Evolutionary conservation across 2,888 invertebrate species (phyloP).

Genomic region (Drosophila affinis): DNA sequence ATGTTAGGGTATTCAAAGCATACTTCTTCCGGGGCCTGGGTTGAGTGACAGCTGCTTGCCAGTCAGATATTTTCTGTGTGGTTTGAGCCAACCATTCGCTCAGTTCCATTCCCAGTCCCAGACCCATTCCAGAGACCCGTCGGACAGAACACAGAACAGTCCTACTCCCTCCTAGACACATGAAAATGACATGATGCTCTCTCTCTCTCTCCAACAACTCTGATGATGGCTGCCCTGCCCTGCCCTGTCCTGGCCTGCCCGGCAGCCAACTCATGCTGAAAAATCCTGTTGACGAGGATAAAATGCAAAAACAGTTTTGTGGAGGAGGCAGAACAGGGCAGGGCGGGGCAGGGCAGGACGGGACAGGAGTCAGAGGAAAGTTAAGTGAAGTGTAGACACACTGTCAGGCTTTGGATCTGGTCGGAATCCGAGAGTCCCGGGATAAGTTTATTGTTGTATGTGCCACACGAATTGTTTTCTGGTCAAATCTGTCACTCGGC

Average conservation of each 20-base stretch:
- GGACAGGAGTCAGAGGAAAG: constrained; percentile 10
- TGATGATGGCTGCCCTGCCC: constrained; percentile 32
- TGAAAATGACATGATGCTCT: constrained; percentile 44
- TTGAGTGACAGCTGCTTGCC: constrained; percentile 49
- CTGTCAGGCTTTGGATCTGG: constrained; percentile 39
- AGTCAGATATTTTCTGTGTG: constrained; percentile 46
- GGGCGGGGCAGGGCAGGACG: neutral
- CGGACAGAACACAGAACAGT: too few species aligned
- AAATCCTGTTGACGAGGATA: constrained; percentile 56
- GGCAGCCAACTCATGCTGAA: constrained; percentile 43
- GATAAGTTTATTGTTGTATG: constrained; percentile 55
- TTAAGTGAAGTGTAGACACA: constrained; percentile 55
- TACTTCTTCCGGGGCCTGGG: constrained; percentile 14
- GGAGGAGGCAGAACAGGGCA: constrained; percentile 1
- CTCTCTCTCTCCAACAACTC: constrained; percentile 13
- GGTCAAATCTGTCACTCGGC: constrained; percentile 70
- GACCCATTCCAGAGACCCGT: constrained; percentile 10
- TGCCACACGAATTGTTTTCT: constrained; percentile 69
- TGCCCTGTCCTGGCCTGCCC: neutral
- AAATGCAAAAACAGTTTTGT: constrained; percentile 44
- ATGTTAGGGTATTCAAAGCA: constrained; percentile 27
- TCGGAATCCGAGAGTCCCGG: constrained; percentile 34
- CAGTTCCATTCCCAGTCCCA: constrained; percentile 15
- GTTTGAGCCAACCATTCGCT: constrained; percentile 30
- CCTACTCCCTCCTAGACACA: constrained; percentile 27